Evolutionary conservation across 2,888 invertebrate species (phyloP).

Genomic region (Candidula unifasciata): DNA sequence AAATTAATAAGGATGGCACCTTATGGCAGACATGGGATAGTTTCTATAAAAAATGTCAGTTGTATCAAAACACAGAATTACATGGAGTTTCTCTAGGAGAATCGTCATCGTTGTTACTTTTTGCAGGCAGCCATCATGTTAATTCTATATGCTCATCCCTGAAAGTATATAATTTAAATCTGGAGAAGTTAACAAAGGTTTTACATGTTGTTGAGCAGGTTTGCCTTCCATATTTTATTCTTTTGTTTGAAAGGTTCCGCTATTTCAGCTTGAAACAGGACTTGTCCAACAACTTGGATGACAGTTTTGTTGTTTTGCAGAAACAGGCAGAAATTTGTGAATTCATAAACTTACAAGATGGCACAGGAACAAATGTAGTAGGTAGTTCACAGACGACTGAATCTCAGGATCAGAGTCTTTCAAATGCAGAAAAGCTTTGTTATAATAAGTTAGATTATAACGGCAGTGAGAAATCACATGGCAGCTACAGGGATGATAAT

Average conservation of each 20-base stretch:
- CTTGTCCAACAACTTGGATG: constrained; percentile 9
- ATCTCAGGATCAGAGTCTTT: background rate
- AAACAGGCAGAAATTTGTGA: constrained; percentile 44
- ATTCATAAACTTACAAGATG: constrained; percentile 36
- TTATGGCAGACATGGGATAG: constrained; percentile 33
- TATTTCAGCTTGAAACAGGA: constrained; percentile 36
- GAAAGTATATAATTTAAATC: constrained; percentile 29
- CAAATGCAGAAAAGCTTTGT: background rate
- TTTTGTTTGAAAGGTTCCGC: constrained; percentile 43
- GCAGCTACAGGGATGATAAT: background rate
- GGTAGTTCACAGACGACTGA: background rate
- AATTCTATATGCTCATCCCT: constrained; percentile 4
- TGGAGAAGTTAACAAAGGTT: constrained; percentile 14
- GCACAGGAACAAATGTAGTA: background rate
- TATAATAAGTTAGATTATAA: background rate
- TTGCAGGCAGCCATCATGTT: constrained; percentile 36
- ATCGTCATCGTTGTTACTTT: constrained; percentile 32
- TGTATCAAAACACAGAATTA: constrained; percentile 18
- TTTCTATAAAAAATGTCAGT: constrained; percentile 21
- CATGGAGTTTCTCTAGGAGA: background rate
- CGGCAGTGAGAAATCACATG: background rate
- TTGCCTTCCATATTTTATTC: constrained; percentile 42
- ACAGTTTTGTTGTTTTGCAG: background rate
- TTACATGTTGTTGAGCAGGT: constrained; percentile 42
- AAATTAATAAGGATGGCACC: constrained; percentile 21